Evolutionary conservation across 2,797 vertebrate species (phyloP).

Genomic region (Dendrocincla tyrannina): DNA sequence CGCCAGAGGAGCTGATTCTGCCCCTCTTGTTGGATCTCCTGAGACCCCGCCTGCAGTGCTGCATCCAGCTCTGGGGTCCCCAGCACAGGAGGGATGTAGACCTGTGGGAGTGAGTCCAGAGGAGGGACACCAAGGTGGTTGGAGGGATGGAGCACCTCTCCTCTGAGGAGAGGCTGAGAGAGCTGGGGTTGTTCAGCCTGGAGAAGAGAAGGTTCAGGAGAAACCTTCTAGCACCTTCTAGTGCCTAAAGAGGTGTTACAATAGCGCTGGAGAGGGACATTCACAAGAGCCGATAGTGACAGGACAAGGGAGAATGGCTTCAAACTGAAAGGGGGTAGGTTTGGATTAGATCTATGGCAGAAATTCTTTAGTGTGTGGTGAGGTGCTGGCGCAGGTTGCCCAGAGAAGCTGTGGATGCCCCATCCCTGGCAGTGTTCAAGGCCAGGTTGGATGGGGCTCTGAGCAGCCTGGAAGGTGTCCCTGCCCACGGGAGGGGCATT

Average conservation of each 20-base stretch:
- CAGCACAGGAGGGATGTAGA: not conserved
- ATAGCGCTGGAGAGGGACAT: not conserved
- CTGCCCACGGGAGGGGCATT: not conserved
- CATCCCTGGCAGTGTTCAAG: not conserved
- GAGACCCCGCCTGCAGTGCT: not conserved
- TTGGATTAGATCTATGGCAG: not conserved
- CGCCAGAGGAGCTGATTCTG: not conserved
- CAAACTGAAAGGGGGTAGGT: not conserved
- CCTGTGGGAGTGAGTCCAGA: fast-evolving
- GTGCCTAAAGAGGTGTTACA: not conserved
- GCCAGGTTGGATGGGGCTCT: not conserved
- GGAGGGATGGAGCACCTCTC: not conserved
- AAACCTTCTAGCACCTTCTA: not conserved
- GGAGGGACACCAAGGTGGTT: not conserved
- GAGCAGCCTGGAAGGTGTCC: not conserved
- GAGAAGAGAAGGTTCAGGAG: not conserved
- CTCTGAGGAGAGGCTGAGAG: not conserved
- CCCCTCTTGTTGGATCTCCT: not conserved
- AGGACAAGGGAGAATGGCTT: not conserved
- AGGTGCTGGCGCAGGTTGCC: not conserved
- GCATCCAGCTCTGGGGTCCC: not conserved
- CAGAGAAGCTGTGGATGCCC: not conserved
- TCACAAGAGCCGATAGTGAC: not conserved
- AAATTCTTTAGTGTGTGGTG: not conserved
- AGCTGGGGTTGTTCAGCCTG: not conserved